Conservation (phyloP, 2,797 vertebrate genomes). For the Esox masquinongy region DNA sequence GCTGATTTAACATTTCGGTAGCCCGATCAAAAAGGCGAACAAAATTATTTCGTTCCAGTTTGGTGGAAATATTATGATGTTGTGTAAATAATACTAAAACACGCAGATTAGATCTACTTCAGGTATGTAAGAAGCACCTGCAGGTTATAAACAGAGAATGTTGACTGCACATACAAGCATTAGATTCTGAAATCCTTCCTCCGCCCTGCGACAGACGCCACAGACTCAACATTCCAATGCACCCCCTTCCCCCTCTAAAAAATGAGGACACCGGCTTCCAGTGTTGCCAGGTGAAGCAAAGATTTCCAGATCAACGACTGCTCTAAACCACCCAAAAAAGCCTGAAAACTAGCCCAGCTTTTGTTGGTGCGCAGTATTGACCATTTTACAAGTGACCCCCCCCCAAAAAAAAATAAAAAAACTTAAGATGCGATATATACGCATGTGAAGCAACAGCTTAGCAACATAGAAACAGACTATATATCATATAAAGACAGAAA, state of each 20-base stretch:
- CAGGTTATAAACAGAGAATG: neutral
- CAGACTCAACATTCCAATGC: constrained; percentile 1
- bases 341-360: no score
- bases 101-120: neutral
- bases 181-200: neutral
- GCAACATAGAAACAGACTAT: no score
- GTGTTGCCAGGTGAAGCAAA: no score
- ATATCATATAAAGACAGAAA: no score
- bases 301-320: no score
- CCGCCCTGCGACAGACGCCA: neutral
- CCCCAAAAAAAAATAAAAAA: no score
- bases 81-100: neutral
- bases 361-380: no score
- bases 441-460: no score
- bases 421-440: no score
- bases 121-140: neutral
- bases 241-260: neutral
- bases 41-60: neutral
- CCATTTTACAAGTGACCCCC: no score
- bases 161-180: neutral
- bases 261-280: neutral
- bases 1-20: neutral
- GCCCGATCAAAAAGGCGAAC: neutral
- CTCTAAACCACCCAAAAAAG: no score
- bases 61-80: neutral